Evolutionary conservation across 2,797 vertebrate species (phyloP).

Genomic region (Eospalax fontanierii): DNA sequence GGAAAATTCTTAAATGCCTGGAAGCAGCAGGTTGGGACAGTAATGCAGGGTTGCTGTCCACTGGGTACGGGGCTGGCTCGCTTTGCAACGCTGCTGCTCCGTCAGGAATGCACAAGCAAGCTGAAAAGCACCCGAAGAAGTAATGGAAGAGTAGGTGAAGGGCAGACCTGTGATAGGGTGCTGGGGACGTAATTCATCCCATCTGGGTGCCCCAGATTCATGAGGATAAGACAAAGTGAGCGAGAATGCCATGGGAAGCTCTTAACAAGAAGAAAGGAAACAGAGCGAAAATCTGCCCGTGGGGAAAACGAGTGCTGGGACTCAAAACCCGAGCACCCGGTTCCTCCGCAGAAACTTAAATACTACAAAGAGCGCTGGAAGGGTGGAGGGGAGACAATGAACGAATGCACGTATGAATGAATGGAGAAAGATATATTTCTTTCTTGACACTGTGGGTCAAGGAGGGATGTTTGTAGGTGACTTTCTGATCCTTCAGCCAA

Average conservation of each 20-base stretch:
- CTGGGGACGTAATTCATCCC: too few relatives aligned
- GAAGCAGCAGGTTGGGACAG: too few relatives aligned
- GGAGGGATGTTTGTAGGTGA: not conserved
- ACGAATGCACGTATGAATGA: not conserved
- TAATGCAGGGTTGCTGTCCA: too few relatives aligned
- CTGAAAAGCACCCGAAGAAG: too few relatives aligned
- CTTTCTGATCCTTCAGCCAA: fast-evolving
- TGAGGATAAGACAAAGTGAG: not conserved
- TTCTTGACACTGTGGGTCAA: fast-evolving
- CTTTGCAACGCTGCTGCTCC: too few relatives aligned
- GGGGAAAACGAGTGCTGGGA: too few relatives aligned
- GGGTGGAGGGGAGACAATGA: not conserved
- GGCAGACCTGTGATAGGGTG: not conserved
- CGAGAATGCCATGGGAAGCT: not conserved
- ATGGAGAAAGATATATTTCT: not conserved
- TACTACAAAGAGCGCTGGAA: not conserved
- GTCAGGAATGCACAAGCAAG: too few relatives aligned
- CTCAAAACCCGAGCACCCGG: not conserved
- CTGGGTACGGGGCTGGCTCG: too few relatives aligned
- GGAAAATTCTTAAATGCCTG: too few relatives aligned
- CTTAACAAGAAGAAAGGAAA: fast-evolving
- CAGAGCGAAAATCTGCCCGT: fast-evolving
- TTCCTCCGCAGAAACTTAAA: not conserved
- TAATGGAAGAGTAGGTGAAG: too few relatives aligned
- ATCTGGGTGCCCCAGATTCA: not conserved